Evolutionary conservation across 2,888 invertebrate species (phyloP).

Genomic region (Pseudeuparius sepicola): DNA sequence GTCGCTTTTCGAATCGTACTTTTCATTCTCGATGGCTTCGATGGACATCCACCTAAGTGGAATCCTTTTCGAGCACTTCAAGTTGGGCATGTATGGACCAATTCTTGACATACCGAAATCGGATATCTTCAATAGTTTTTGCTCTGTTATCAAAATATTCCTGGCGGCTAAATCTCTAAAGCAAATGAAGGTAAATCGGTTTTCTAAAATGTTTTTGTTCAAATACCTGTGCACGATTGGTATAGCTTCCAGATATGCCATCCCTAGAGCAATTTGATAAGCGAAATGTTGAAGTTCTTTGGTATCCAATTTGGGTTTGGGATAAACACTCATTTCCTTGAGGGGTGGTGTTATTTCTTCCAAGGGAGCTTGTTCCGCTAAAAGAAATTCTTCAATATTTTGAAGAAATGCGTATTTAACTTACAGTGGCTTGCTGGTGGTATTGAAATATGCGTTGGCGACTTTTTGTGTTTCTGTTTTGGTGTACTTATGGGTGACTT

Average conservation of each 20-base stretch:
- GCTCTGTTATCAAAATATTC: constrained; percentile 63
- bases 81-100: constrained; percentile 59
- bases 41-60: constrained; percentile 74
- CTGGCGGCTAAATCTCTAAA: constrained; percentile 69
- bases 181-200: too few species aligned
- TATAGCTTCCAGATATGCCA: constrained; percentile 63
- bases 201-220: too few species aligned
- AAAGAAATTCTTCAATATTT: too few species aligned
- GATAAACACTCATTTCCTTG: too few species aligned
- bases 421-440: too few species aligned
- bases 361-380: too few species aligned
- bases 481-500: too few species aligned
- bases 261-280: constrained; percentile 69
- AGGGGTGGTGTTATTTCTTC: too few species aligned
- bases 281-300: constrained; percentile 61
- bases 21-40: constrained; percentile 61
- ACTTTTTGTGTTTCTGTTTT: too few species aligned
- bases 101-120: constrained; percentile 73
- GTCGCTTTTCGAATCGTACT: constrained; percentile 69
- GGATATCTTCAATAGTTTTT: constrained; percentile 65
- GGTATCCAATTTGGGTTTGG: constrained; percentile 30
- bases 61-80: constrained; percentile 46
- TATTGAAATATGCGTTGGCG: too few species aligned
- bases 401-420: too few species aligned
- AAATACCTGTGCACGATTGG: constrained; percentile 63